Percentiles rank a stretch among this genome's conserved stretches.
These are phyloP conservation scores for Gobiocypris rarus DNA, from an alignment of 2,113 vertebrate species.

Conservation along the genomic window DNA sequence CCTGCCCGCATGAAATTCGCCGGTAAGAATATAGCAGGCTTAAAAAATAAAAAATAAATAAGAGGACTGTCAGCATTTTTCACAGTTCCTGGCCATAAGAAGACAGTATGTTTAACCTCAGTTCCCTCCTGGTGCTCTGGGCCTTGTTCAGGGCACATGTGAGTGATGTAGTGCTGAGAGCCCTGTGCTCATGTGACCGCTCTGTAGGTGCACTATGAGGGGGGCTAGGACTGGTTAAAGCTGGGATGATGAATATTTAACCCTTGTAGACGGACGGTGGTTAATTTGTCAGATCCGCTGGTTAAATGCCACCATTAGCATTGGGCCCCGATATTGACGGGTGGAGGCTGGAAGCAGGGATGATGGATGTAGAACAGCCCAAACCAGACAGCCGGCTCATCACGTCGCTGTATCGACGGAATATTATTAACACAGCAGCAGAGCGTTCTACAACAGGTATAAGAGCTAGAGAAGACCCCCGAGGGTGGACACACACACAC, in stretches of 20 bases:
- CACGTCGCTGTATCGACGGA: conserved; percentile 88
- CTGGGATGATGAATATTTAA: conserved; percentile 77
- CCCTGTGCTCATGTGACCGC: conserved; percentile 12
- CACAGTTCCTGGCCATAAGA: conserved; percentile 18
- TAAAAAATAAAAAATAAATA: conserved; percentile 25
- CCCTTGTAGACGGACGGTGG: conserved; percentile 76
- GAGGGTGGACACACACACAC: conserved; percentile 62
- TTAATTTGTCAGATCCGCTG: conserved; percentile 85
- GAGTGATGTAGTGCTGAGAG: conserved; percentile 49
- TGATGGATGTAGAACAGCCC: conserved; percentile 86
- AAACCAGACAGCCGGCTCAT: conserved; percentile 82
- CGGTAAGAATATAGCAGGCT: not conserved
- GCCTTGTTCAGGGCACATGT: conserved; percentile 30
- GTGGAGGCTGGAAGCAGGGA: conserved; percentile 72
- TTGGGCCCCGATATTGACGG: conserved; percentile 89
- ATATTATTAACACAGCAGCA: conserved; percentile 82
- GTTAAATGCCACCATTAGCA: conserved; percentile 86
- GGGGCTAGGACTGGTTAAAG: conserved; percentile 38
- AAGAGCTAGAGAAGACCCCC: conserved; percentile 67
- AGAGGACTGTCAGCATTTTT: conserved; percentile 35
- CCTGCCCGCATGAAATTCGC: not conserved
- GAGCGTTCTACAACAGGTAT: conserved; percentile 36
- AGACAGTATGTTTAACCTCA: conserved; percentile 51
- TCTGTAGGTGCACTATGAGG: not conserved
- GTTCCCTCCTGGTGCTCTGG: conserved; percentile 11